These are phyloP conservation scores for Drosophila suboccidentalis DNA, from an alignment of 2,888 invertebrate species.

Conservation along the genomic window DNA sequence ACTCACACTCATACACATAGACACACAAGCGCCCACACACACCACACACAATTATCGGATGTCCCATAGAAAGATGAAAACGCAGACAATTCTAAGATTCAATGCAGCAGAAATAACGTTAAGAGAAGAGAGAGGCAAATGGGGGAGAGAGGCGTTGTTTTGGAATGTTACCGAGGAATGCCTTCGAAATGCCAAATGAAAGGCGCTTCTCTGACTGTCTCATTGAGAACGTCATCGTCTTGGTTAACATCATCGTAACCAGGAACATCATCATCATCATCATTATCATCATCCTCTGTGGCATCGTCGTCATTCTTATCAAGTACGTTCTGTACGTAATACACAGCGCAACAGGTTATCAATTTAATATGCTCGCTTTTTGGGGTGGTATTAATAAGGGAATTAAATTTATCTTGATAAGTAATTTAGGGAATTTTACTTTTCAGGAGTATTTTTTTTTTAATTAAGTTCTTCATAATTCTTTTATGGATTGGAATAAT, in stretches of 20 bases:
- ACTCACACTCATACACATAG: constrained; percentile 15
- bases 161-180: constrained; percentile 73
- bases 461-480: too few species aligned
- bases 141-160: constrained; percentile 24
- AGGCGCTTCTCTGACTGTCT: constrained; percentile 49
- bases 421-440: too few species aligned
- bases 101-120: constrained; percentile 50
- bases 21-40: constrained; percentile 12
- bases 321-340: constrained; percentile 55
- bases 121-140: background rate
- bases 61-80: constrained; percentile 48
- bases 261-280: constrained; percentile 24
- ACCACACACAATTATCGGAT: constrained; percentile 41
- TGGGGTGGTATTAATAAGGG: background rate
- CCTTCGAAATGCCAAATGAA: constrained; percentile 66
- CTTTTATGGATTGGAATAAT: too few species aligned
- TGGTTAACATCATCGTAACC: constrained; percentile 30
- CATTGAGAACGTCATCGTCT: constrained; percentile 52
- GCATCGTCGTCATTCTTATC: constrained; percentile 65
- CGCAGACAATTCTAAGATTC: constrained; percentile 57
- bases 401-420: background rate
- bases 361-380: background rate
- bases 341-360: constrained; percentile 44
- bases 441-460: too few species aligned
- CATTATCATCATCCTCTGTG: constrained; percentile 40